These are phyloP conservation scores for Chitala chitala DNA, from an alignment of 2,113 vertebrate species.

Conservation along the genomic window DNA sequence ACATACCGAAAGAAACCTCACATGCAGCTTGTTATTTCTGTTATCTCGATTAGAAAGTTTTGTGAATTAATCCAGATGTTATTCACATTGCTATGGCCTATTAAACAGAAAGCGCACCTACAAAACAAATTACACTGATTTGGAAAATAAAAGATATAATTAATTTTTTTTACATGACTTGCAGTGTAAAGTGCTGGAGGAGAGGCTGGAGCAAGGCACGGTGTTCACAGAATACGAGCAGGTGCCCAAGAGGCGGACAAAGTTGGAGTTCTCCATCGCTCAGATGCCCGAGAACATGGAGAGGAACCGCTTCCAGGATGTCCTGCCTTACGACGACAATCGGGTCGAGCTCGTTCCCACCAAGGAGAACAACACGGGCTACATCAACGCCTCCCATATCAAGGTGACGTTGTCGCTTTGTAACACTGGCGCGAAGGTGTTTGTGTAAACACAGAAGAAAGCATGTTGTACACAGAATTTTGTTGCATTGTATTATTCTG, in stretches of 20 bases:
- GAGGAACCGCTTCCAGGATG: conserved; percentile 90
- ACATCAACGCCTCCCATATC: conserved; percentile 93
- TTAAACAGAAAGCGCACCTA: no score
- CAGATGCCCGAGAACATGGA: conserved; percentile 81
- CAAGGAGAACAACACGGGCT: conserved; percentile 96
- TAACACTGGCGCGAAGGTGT: neutral
- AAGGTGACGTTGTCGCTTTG: conserved; percentile 57
- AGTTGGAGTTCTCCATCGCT: conserved; percentile 71
- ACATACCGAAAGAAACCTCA: no score
- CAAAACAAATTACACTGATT: no score
- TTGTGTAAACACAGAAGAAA: no score
- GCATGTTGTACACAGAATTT: no score
- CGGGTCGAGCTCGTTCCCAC: conserved; percentile 93
- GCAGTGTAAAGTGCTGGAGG: conserved; percentile 82
- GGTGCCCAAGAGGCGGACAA: conserved; percentile 67
- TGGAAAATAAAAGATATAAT: neutral
- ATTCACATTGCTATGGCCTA: no score
- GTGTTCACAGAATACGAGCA: conserved; percentile 87
- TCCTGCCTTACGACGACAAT: conserved; percentile 86
- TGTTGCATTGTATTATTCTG: no score
- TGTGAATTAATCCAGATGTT: no score
- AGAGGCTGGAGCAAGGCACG: conserved; percentile 81
- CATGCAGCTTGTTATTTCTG: no score
- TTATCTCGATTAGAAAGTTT: no score
- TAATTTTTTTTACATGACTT: neutral